These are phyloP conservation scores for Trichacis sp. DNA, from an alignment of 2,888 invertebrate genomes.

Conservation along the genomic window DNA sequence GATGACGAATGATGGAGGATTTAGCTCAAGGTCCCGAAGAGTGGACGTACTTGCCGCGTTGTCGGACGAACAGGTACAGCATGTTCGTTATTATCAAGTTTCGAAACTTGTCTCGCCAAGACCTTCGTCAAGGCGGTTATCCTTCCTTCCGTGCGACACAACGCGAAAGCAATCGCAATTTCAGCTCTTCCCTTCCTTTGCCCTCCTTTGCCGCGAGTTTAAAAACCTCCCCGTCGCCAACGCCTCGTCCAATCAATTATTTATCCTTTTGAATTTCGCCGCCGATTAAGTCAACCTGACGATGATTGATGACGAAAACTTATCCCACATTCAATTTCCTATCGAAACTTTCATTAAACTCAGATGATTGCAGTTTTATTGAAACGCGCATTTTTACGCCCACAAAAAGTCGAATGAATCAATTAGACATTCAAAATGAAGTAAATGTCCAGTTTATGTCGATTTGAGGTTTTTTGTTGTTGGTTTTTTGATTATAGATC, in stretches of 20 bases:
- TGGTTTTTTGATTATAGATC: too few species aligned
- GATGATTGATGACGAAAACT: too few species aligned
- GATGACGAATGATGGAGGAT: constrained; percentile 44
- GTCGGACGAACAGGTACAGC: constrained; percentile 29
- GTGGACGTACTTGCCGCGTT: constrained; percentile 40
- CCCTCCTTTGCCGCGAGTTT: not conserved
- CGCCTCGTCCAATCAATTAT: constrained; percentile 2
- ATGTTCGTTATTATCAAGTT: constrained; percentile 49
- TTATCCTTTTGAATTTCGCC: not conserved
- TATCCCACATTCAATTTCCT: too few species aligned
- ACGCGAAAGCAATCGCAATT: constrained; percentile 6
- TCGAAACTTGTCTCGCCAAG: constrained; percentile 46
- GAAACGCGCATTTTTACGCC: too few species aligned
- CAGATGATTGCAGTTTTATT: too few species aligned
- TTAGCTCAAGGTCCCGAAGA: constrained; percentile 43
- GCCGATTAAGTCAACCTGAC: too few species aligned
- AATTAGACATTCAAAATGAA: too few species aligned
- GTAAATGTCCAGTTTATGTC: too few species aligned
- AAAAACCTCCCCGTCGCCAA: not conserved
- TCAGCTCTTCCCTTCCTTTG: not conserved
- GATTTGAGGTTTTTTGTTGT: too few species aligned
- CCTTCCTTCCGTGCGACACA: constrained; percentile 41
- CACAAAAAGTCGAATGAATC: too few species aligned
- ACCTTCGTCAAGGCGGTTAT: constrained; percentile 43
- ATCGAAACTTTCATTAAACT: too few species aligned